Conservation (phyloP, 2,797 vertebrate species). For the Amblyopsis hoosieri region DNA sequence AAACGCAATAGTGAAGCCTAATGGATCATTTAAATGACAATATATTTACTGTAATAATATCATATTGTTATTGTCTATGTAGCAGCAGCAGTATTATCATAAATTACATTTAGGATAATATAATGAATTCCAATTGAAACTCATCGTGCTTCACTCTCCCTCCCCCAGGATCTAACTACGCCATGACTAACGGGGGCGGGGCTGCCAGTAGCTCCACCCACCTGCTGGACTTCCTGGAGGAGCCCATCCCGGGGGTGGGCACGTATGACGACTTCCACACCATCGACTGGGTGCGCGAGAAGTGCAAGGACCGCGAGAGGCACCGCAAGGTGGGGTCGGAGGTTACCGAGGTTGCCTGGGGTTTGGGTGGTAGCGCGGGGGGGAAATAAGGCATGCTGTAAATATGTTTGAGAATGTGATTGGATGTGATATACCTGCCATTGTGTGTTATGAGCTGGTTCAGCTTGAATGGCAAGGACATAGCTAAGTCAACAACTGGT, state of each 20-base stretch:
- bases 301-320: conserved; percentile 96
- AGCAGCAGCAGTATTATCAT: too few relatives aligned
- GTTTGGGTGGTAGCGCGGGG: too few relatives aligned
- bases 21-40: too few relatives aligned
- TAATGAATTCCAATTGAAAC: neutral
- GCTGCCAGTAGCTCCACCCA: conserved; percentile 92
- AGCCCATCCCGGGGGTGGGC: conserved; percentile 95
- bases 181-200: conserved; percentile 95
- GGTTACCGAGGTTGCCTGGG: neutral
- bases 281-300: conserved; percentile 98
- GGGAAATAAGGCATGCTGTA: neutral
- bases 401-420: neutral
- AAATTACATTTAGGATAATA: too few relatives aligned
- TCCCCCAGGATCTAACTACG: conserved; percentile 89
- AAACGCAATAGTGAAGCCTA: too few relatives aligned
- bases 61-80: too few relatives aligned
- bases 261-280: conserved; percentile 99
- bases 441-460: conserved; percentile 8
- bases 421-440: neutral
- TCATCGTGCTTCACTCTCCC: neutral
- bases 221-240: conserved; percentile 92
- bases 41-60: too few relatives aligned
- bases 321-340: conserved; percentile 86
- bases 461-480: neutral
- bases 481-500: neutral